Evolutionary conservation across 2,888 invertebrate species (phyloP), one percentile per base, ranked within the genome.

Genomic region (Catocala fraxini): DNA sequence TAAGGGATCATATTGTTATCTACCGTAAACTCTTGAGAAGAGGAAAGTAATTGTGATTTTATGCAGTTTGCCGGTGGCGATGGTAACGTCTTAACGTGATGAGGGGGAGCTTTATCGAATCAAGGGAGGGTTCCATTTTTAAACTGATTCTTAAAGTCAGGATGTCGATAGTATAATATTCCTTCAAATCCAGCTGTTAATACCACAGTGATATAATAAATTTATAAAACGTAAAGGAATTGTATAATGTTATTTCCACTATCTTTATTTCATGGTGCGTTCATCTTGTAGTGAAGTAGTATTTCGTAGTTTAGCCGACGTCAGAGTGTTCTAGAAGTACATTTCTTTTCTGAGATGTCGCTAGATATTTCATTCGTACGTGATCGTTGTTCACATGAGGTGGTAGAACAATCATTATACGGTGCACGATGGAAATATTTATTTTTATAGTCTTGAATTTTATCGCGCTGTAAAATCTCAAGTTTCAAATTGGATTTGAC

Each of bases 351-450:
- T 62, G 71, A 65, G 48, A 65, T 68, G 74, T 74, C 70, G 63
- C 68, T 71, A 81, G 84, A 82, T 86, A 85, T 87, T 82, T 84
- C 80, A 82, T 71, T 69, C 64, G 71, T 63, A 88, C 89, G 88
- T 89, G 89, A 83, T 79, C 74, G 79, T 71, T 67, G 75, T 87
- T 73, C 69, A 51, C 66, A 74, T 71, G 73, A 80, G 75, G 73
- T 72, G 65, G 68, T 56, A 72, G 71, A 73, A 79, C 62, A 64
- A 73, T 80, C 66, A 61, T 68, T 71, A 54, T 67, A 56, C 63
- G 48, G 65, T 66, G 73, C 62, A 73, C 39, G 52, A 56, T 60
- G 51, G 34, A 62, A 69, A 61, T 61, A 62, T 67, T 60, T 68
- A 63, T 71, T 70, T 39, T 53, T 56, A 52, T 15, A 15, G 43